Conservation (phyloP, 1,140 invertebrate species). For the Aradophagus sp. region DNA sequence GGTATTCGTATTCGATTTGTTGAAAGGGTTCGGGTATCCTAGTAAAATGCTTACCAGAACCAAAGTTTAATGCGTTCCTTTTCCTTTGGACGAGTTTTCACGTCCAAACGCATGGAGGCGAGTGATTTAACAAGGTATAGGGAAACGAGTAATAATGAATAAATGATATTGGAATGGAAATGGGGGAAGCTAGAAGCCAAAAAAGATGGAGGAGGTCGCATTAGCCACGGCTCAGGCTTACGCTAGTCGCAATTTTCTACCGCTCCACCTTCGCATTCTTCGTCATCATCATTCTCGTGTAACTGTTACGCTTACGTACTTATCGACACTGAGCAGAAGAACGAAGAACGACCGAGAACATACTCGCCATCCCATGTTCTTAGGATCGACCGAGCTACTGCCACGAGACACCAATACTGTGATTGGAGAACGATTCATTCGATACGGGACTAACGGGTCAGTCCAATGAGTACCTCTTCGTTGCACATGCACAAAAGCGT, state of each 20-base stretch:
- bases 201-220: no score
- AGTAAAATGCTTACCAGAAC: no score
- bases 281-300: conserved; percentile 41
- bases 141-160: no score
- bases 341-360: conserved; percentile 33
- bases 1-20: conserved; percentile 34
- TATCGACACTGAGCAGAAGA: conserved; percentile 34
- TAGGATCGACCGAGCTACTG: conserved; percentile 49
- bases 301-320: conserved; percentile 37
- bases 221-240: conserved; percentile 12
- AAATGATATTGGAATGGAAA: no score
- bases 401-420: conserved; percentile 51
- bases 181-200: no score
- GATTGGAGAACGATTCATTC: conserved; percentile 47
- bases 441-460: conserved; percentile 40
- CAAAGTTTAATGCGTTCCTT: conserved; percentile 11
- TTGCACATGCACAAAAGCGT: conserved; percentile 28
- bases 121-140: neutral
- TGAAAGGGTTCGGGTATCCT: neutral
- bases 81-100: conserved; percentile 22
- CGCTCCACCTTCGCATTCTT: conserved; percentile 42
- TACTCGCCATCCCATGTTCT: conserved; percentile 37
- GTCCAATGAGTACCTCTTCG: conserved; percentile 27
- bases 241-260: conserved; percentile 33
- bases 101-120: neutral